Evolutionary conservation across 2,888 invertebrate genomes (phyloP), one percentile per base, ranked within the genome.

Genomic region (Rhagophthalmus giganteus): DNA sequence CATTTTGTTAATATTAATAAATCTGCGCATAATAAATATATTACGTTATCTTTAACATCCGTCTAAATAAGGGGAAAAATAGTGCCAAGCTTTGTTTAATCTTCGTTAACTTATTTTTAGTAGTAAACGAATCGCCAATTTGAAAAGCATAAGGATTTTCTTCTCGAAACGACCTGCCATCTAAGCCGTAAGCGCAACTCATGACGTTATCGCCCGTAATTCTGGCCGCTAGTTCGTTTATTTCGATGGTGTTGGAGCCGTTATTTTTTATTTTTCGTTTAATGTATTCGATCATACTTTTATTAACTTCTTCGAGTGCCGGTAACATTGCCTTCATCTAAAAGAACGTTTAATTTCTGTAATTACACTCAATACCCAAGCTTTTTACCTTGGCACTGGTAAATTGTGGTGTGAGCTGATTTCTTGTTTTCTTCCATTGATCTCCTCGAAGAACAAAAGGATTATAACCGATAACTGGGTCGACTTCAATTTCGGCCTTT

Each of bases 281-380:
- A 1, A 81, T 53, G 57, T 74, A 77, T 1, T 69, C 60, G 1
- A 71, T 68, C 55, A 82, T 63, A 30, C 70, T 68, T 4, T 70
- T 58, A 7, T 75, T 70, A 4, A 78, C 76, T 9, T 75, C 70
- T 10, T 68, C 64, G 6, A 81, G 74, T 1, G 79, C 67, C 0
- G 76, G 73, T 49, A 77, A 78, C 59, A 79, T 76, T 0, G 74
- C 66, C 57, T 79, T 81, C 14, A 77, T 72, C 71, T 71, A 27
- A 20, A 34, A 34, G n/a, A 44, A n/a, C 5, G 4, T 9, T 10
- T 16, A 1, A 70, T 69, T 40, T 37, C 7, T 20, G 39, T 34
- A 13, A 14, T 15, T 40, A n/a, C 13, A 10, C 9, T n/a, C 12
- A 27, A 10, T 11, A 34, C 2, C 7, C 2, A 8, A 37, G 9